These are phyloP conservation scores for Hippopotamyrus pictus DNA, from an alignment of 2,797 vertebrate species.

Conservation along the genomic window DNA sequence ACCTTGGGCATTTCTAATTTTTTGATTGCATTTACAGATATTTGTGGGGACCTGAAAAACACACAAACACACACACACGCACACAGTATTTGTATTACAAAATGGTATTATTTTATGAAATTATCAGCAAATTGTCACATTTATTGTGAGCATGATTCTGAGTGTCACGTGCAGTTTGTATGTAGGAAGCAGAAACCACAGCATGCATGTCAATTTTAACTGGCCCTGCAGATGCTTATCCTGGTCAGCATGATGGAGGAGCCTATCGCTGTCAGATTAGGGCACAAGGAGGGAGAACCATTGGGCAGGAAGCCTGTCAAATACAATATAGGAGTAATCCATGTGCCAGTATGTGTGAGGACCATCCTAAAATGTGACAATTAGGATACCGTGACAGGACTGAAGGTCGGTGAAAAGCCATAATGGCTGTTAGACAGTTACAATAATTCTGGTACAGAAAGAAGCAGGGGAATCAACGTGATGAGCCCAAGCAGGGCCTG, in stretches of 20 bases:
- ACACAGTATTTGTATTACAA: not conserved
- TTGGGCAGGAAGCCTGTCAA: not conserved
- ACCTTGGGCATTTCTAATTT: too few relatives aligned
- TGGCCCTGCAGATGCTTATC: not conserved
- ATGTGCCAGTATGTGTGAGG: not conserved
- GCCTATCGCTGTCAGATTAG: not conserved
- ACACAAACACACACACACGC: too few relatives aligned
- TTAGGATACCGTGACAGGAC: not conserved
- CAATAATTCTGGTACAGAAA: not conserved
- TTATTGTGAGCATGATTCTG: not conserved
- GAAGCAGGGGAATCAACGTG: not conserved
- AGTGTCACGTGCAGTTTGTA: not conserved
- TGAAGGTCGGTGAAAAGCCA: not conserved
- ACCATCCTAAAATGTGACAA: not conserved
- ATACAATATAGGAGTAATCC: not conserved
- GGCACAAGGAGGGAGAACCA: not conserved
- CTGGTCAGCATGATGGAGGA: not conserved
- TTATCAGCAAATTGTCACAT: not conserved
- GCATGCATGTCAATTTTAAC: not conserved
- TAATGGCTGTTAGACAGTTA: not conserved
- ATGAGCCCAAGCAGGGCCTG: not conserved
- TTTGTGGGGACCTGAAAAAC: too few relatives aligned
- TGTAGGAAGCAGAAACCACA: not conserved
- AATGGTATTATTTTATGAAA: not conserved
- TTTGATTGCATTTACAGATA: too few relatives aligned